Evolutionary conservation across 92 coral and sea anemone genomes (phyloP), one percentile per base, ranked within the genome.

Genomic region (Palythoa grandis): DNA sequence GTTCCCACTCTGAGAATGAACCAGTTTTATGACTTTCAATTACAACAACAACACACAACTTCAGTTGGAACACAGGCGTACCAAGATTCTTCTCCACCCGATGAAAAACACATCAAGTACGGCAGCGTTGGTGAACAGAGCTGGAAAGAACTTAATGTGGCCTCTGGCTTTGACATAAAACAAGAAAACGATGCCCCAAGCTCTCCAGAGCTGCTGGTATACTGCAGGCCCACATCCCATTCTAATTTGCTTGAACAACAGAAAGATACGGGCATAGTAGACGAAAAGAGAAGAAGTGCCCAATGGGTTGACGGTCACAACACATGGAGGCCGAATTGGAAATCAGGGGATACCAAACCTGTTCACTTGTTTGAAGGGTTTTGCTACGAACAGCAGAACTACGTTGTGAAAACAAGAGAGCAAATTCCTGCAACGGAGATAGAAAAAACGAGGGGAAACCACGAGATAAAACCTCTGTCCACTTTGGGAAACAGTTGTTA

Each of bases 361-460:
- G 20, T 35, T 77, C 53, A 72, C 11, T 47, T 56, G 24, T 16
- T 56, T 77, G 69, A 77, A 77, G 69, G 39, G 70, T 77, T 77
- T 37, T n/a, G 29, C 54, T 7, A 77, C 15, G 22, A 23, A 17
- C 56, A 56, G 48, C 37, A 14, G 52, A 37, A 54, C 39, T 76
- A 16, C 61, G 19, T 1, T 38, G 54, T 35, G 52, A 22, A 77
- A 11, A 57, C 6, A 23, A 11, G 19, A 29, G 52, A n/a, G 0
- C 7, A 29, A 54, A 29, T 35, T 19, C 15, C 10, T 56, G n/a
- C 52, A 24, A 24, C n/a, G 23, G 22, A 77, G 43, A 7, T 23
- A 6, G 67, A 54, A 54, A 47, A 29, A 4, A 20, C 37, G 70
- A 57, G 24, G 70, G 15, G 7, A 35, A 57, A 43, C 70, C 70